Evolutionary conservation across 53 echinoderm and acorn worm genomes (phyloP).

Genomic region (Paracentrotus lividus): DNA sequence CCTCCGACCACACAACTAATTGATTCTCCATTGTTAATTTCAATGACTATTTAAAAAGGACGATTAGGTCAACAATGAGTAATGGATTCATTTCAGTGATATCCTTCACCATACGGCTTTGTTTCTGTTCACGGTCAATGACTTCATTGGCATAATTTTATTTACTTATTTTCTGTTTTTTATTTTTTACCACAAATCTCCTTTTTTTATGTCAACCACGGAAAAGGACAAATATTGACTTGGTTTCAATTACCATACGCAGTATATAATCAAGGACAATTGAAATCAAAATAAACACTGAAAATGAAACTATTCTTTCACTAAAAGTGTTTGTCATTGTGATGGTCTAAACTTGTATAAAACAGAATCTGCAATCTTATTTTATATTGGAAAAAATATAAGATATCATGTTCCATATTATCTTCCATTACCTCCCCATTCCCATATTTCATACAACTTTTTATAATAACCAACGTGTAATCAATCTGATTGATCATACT

Average conservation of each 20-base stretch:
- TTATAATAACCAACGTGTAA: no score
- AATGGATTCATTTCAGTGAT: not conserved
- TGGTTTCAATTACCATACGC: not conserved
- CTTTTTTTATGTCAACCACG: not conserved
- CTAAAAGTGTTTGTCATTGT: not conserved
- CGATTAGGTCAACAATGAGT: not conserved
- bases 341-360: no score
- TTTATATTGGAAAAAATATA: no score
- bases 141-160: not conserved
- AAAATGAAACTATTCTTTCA: not conserved
- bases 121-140: not conserved
- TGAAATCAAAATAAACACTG: not conserved
- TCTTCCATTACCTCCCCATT: no score
- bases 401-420: no score
- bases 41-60: not conserved
- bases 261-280: not conserved
- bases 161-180: not conserved
- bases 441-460: no score
- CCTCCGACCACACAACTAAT: not conserved
- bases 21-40: not conserved
- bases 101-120: not conserved
- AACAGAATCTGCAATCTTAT: no score
- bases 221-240: conserved; percentile 7
- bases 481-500: no score
- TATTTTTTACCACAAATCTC: not conserved